Evolutionary conservation across 2,113 vertebrate genomes (phyloP).

Genomic region (Asarcornis scutulata): DNA sequence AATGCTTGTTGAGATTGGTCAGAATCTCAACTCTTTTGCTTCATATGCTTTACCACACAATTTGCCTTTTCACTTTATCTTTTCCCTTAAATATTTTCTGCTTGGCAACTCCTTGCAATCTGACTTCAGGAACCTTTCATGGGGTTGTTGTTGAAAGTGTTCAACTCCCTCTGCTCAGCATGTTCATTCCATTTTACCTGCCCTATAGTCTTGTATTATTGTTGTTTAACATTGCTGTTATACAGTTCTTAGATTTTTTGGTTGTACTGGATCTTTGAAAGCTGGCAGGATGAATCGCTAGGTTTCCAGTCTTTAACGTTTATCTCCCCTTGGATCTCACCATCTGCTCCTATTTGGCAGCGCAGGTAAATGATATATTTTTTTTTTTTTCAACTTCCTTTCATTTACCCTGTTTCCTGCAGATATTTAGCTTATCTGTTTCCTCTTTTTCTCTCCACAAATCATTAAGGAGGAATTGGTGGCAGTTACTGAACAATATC

Average conservation of each 20-base stretch:
- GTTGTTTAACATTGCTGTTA: constrained; percentile 37
- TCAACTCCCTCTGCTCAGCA: neutral
- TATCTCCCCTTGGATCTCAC: constrained; percentile 70
- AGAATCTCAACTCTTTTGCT: neutral
- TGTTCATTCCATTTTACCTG: constrained; percentile 26
- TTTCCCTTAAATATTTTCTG: neutral
- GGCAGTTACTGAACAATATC: neutral
- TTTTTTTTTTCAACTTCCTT: constrained; percentile 38
- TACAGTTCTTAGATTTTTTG: constrained; percentile 40
- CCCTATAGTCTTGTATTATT: constrained; percentile 30
- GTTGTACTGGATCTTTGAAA: constrained; percentile 47
- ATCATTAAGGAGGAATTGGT: constrained; percentile 4
- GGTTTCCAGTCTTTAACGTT: constrained; percentile 65
- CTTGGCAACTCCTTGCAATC: neutral
- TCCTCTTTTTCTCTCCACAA: constrained; percentile 20
- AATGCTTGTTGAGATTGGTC: neutral
- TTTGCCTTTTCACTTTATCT: neutral
- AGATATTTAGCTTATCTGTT: neutral
- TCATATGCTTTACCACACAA: neutral
- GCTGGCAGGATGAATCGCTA: constrained; percentile 65
- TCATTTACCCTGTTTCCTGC: constrained; percentile 30
- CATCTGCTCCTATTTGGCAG: constrained; percentile 74
- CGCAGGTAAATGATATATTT: constrained; percentile 51
- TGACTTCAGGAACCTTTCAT: neutral
- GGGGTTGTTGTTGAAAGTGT: neutral